A percentile compares a stretch with the other conserved stretches of the same genome.
phyloP scores from a whole-genome alignment of 2,797 vertebrate species.

The Siniperca obscura region DNA sequence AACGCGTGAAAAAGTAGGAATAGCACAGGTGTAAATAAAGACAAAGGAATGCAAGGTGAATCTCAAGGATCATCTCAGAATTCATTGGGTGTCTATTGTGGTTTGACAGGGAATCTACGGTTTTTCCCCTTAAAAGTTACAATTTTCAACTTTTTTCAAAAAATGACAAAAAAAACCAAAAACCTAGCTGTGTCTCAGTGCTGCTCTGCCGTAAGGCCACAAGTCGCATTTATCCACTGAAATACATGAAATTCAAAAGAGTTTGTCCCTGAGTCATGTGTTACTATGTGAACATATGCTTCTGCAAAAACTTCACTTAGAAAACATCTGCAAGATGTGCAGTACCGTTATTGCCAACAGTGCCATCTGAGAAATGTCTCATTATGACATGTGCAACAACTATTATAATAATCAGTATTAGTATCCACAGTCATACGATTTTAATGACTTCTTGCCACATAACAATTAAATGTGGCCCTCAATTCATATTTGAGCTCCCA shows the following conservation, averaged over 20 bases:
- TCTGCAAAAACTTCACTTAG: neutral
- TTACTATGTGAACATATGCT: neutral
- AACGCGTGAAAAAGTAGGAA: neutral
- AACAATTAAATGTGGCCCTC: neutral
- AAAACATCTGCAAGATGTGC: neutral
- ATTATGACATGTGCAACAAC: neutral
- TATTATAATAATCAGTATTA: neutral
- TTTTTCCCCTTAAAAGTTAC: neutral
- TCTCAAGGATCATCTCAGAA: no score
- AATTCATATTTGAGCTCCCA: neutral
- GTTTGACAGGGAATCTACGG: neutral
- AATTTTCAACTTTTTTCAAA: no score
- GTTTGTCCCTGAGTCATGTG: neutral
- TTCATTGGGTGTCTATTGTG: neutral
- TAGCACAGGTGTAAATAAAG: neutral
- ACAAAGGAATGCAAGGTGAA: no score
- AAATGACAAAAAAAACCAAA: no score
- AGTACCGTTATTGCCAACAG: neutral
- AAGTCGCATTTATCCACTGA: neutral
- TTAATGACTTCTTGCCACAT: constrained; percentile 3
- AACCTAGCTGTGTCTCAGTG: neutral
- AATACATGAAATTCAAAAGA: neutral
- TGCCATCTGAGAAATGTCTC: neutral
- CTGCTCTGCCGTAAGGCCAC: neutral
- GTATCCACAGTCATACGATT: neutral